phyloP scores from a whole-genome alignment of 2,888 invertebrate species.

The Drosophila emarginata region DNA sequence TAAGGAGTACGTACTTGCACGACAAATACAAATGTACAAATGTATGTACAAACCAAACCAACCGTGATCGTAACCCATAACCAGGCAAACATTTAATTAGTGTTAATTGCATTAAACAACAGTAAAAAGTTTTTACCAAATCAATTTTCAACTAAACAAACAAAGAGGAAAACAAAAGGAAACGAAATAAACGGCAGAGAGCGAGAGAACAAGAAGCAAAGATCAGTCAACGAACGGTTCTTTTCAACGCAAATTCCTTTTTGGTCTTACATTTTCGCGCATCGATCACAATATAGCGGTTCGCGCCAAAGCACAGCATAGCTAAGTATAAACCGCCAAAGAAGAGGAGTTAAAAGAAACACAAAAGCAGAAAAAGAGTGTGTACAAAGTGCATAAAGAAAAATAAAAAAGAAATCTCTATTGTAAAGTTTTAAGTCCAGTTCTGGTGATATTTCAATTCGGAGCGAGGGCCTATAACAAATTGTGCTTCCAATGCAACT shows the following conservation, averaged over 20 bases:
- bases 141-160: constrained; percentile 41
- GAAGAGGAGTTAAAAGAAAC: constrained; percentile 6
- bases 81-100: constrained; percentile 35
- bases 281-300: constrained; percentile 27
- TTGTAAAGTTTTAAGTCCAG: constrained; percentile 14
- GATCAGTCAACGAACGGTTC: constrained; percentile 60
- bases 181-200: constrained; percentile 12
- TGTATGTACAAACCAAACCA: background rate
- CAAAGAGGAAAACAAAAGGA: constrained; percentile 32
- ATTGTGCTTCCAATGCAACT: constrained; percentile 61
- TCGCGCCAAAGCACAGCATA: background rate
- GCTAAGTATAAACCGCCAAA: background rate
- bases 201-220: background rate
- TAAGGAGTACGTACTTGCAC: constrained; percentile 9
- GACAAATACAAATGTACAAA: background rate
- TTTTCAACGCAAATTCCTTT: constrained; percentile 34
- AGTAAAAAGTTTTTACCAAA: constrained; percentile 28
- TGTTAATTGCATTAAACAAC: constrained; percentile 23
- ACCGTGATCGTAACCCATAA: constrained; percentile 6
- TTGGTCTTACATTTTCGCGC: background rate
- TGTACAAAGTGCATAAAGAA: constrained; percentile 17
- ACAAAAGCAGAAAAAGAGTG: constrained; percentile 24
- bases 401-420: background rate
- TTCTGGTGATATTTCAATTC: constrained; percentile 6
- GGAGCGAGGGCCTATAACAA: constrained; percentile 10